These are phyloP conservation scores for Rhingia rostrata DNA, from an alignment of 2,888 invertebrate genomes.

Conservation along the genomic window DNA sequence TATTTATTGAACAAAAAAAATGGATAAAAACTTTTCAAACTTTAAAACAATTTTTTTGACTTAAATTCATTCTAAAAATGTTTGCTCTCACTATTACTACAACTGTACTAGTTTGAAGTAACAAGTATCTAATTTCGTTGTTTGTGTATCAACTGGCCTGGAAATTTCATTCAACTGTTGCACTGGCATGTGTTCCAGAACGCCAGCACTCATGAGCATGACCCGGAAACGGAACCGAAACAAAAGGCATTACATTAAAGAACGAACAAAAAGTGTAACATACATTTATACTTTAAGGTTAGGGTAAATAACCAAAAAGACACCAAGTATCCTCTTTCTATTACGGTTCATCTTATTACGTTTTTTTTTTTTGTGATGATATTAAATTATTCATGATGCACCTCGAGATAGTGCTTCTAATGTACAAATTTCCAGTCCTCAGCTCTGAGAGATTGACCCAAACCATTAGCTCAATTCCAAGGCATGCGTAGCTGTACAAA, in stretches of 20 bases:
- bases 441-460: conserved; percentile 29
- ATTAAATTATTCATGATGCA: conserved; percentile 63
- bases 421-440: conserved; percentile 35
- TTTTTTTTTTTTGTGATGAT: conserved; percentile 43
- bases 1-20: no score
- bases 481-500: conserved; percentile 37
- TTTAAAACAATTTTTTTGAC: no score
- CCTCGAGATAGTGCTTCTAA: conserved; percentile 36
- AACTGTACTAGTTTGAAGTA: conserved; percentile 22
- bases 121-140: conserved; percentile 45
- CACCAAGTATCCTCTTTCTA: conserved; percentile 32
- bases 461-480: conserved; percentile 36
- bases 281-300: conserved; percentile 44
- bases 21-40: no score
- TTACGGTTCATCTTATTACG: not conserved
- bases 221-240: conserved; percentile 42
- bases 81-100: not conserved
- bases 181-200: conserved; percentile 57
- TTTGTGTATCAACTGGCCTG: conserved; percentile 37
- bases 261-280: conserved; percentile 2
- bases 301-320: conserved; percentile 40
- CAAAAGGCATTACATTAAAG: conserved; percentile 38
- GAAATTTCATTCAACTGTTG: conserved; percentile 67
- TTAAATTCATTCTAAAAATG: no score
- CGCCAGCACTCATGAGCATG: conserved; percentile 25